phyloP scores from a whole-genome alignment of 1,140 invertebrate species.

The Drosophila punjabiensis region DNA sequence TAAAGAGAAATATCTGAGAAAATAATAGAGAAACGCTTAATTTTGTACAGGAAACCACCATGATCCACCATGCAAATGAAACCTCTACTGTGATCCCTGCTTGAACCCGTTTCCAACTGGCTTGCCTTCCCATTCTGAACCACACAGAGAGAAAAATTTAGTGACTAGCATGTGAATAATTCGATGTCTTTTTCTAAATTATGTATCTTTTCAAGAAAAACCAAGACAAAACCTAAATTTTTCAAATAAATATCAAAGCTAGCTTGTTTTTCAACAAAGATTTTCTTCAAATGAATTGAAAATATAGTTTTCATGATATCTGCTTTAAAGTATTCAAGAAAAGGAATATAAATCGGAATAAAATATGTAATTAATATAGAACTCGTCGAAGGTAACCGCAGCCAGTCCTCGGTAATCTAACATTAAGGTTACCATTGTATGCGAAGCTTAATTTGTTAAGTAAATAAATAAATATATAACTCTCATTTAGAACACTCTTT shows the following conservation, averaged over 20 bases:
- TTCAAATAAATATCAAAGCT: no score
- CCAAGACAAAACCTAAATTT: no score
- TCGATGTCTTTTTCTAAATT: background rate
- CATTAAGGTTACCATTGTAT: no score
- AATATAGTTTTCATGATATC: background rate
- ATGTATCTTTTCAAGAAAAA: no score
- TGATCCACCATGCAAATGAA: slow-evolving; percentile 6
- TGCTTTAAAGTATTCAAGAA: no score
- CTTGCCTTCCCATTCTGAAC: background rate
- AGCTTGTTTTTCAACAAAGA: background rate
- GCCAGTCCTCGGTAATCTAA: no score
- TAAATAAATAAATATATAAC: background rate
- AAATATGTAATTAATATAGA: no score
- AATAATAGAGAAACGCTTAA: slow-evolving; percentile 6
- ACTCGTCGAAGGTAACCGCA: no score
- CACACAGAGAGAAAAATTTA: background rate
- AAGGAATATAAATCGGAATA: background rate
- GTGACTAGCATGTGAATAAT: no score
- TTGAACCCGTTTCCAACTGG: slow-evolving; percentile 17
- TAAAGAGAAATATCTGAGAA: background rate
- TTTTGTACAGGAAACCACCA: slow-evolving; percentile 18
- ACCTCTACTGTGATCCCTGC: slow-evolving; percentile 4
- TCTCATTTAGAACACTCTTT: background rate
- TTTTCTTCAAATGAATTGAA: background rate
- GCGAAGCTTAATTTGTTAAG: no score